A percentile compares a stretch with the other conserved stretches of the same genome.
phyloP scores from a whole-genome alignment of 2,797 vertebrate species.

The Falco cherrug region DNA sequence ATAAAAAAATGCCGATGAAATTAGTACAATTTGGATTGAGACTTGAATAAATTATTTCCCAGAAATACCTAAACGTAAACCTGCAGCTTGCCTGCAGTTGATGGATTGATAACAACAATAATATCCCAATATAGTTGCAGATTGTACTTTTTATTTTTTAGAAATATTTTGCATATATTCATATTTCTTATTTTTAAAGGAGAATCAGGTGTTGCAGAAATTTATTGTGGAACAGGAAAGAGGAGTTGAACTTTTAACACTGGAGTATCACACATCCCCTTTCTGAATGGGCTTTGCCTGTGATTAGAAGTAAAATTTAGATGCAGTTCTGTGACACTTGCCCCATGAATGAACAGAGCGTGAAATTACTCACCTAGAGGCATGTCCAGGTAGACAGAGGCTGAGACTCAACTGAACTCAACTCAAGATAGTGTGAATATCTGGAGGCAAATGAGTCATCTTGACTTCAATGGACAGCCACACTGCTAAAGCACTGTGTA shows the following conservation, averaged over 20 bases:
- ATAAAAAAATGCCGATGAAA: not conserved
- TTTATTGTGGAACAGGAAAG: not conserved
- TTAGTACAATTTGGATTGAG: not conserved
- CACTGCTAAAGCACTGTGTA: not conserved
- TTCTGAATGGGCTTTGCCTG: not conserved
- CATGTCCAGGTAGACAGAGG: not conserved
- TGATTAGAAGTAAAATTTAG: not conserved
- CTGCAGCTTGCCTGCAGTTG: not conserved
- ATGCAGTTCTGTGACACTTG: not conserved
- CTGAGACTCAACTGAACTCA: not conserved
- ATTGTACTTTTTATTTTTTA: not conserved
- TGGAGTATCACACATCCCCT: fast-evolving
- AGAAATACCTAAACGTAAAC: not conserved
- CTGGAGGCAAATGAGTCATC: not conserved
- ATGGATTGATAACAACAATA: not conserved
- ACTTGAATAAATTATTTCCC: not conserved
- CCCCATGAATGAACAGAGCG: fast-evolving
- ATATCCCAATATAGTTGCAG: not conserved
- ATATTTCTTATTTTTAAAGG: not conserved
- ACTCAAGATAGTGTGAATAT: not conserved
- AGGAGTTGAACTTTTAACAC: not conserved
- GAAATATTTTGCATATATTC: not conserved
- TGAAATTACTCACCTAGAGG: not conserved
- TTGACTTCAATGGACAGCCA: not conserved
- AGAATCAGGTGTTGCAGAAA: not conserved